These are phyloP conservation scores for Dermolepida albohirtum DNA, from an alignment of 2,888 invertebrate genomes.

Conservation along the genomic window DNA sequence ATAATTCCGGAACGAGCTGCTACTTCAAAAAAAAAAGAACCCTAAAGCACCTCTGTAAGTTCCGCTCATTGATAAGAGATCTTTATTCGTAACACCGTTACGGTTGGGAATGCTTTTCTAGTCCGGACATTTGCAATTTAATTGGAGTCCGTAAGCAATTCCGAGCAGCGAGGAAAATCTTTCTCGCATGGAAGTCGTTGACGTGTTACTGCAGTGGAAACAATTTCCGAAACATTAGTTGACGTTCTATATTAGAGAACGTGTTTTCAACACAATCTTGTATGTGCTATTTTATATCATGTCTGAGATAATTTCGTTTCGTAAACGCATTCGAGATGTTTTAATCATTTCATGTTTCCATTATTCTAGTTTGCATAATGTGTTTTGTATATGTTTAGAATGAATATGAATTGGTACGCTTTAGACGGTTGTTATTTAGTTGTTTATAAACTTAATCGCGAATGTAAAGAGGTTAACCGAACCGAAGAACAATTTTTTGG, in stretches of 20 bases:
- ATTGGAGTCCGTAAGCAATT: slow-evolving; percentile 4
- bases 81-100: slow-evolving; percentile 8
- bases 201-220: slow-evolving; percentile 1
- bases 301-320: too few relatives aligned
- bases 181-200: slow-evolving; percentile 6
- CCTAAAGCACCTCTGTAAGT: slow-evolving; percentile 2
- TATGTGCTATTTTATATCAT: background rate
- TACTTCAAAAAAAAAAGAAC: slow-evolving; percentile 3
- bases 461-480: too few relatives aligned
- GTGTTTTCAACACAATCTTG: background rate
- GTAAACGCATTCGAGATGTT: too few relatives aligned
- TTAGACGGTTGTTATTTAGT: too few relatives aligned
- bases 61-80: slow-evolving; percentile 10
- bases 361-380: too few relatives aligned
- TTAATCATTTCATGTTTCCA: too few relatives aligned
- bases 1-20: background rate
- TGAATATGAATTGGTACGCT: too few relatives aligned
- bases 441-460: too few relatives aligned
- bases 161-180: too few relatives aligned
- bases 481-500: too few relatives aligned
- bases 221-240: slow-evolving; percentile 15
- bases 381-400: too few relatives aligned
- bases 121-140: slow-evolving; percentile 14
- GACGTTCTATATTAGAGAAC: background rate
- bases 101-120: background rate